Base-by-base conservation (phyloP, 2,888 invertebrate genomes). In the Holacanthella duospinosa region DNA sequence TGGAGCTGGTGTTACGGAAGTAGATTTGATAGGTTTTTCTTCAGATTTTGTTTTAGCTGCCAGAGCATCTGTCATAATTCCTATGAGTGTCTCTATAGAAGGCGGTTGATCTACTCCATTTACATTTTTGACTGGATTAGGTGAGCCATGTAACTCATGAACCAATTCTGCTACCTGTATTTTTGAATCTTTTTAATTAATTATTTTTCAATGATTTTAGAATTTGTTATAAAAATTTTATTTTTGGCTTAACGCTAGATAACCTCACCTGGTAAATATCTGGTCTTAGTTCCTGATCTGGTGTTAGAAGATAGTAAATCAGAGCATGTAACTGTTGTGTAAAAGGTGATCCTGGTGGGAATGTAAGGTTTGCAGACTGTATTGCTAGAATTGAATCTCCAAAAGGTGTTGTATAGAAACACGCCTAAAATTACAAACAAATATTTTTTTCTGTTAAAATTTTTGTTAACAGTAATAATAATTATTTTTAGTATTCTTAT, bases 311-410 rank as follows among this genome's bases (percentile, higher is more conserved):
- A 75, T 85, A 91, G 85, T 88, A 83, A 69, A 90, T 88, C 64
- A 90, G 78, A 71, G 85, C 83, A 77, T 86, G 86, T 75, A 89
- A 78, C 64, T 83, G 82, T 74, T 81, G 82, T 27, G 87, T 85
- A 79, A 84, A 89, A 77, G 82, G 84, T 25, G 88, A 86, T 78
- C 82, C 84, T 76, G 89, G 87, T 61, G 93, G 93, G 78, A 93
- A 87, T 70, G 84, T 84, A 77, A 91, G 90, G 75, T 87, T 86
- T 60, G 89, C 92, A 77, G 87, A 89, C 77, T 92, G 91, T 75
- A 94, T 93, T 60, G 93, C 93, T 72, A 93, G 79, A n/a, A 88
- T 86, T 75, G 90, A 91, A 77, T 94, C 93, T 29, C 90, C 93
- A 78, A 93, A 93, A 59, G 93, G 93, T 75, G 92, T 80, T 43